Conservation (phyloP, 2,113 vertebrate species). For the Prinia subflava region DNA sequence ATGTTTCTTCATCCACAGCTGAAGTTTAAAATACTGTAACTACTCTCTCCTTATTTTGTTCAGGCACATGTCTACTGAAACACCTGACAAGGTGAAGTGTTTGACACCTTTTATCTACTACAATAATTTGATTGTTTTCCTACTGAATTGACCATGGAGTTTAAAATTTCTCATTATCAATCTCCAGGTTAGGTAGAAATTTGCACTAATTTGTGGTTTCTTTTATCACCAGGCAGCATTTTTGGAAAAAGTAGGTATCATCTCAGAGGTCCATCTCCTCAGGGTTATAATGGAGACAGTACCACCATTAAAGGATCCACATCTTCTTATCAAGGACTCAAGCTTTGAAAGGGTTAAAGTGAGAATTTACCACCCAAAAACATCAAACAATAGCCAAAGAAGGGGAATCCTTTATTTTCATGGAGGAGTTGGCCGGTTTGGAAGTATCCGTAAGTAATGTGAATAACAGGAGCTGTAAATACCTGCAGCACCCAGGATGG, state of each 20-base stretch:
- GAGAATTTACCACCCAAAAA: slow-evolving; percentile 75
- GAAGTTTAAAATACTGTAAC: neutral
- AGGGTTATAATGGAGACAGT: neutral
- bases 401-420: slow-evolving; percentile 77
- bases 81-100: neutral
- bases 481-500: neutral
- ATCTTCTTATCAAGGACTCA: slow-evolving; percentile 66
- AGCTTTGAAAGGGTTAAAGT: slow-evolving; percentile 70
- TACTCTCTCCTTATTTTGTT: neutral
- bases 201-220: neutral
- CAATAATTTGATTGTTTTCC: neutral
- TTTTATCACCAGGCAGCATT: slow-evolving; percentile 66
- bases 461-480: neutral
- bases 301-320: neutral
- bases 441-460: slow-evolving; percentile 71
- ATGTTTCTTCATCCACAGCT: neutral
- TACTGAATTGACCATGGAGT: neutral
- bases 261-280: slow-evolving; percentile 61
- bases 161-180: neutral
- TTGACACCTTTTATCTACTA: neutral
- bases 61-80: neutral
- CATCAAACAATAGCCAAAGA: neutral
- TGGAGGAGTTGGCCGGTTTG: slow-evolving; percentile 66
- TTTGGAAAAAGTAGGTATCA: slow-evolving; percentile 71
- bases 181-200: neutral